Evolutionary conservation across 2,888 invertebrate genomes (phyloP).

Genomic region (Serrognathus titanus): DNA sequence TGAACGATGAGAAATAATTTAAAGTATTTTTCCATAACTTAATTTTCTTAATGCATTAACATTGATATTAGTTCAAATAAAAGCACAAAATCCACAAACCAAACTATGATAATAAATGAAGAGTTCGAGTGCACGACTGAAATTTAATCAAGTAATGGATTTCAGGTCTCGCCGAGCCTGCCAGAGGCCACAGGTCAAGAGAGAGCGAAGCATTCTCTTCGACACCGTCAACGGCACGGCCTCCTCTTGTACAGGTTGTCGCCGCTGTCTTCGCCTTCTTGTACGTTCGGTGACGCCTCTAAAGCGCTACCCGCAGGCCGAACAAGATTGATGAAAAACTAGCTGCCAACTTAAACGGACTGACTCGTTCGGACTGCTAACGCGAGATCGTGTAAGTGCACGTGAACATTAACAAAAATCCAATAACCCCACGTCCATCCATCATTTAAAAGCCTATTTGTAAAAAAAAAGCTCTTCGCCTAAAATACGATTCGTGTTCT

Average conservation of each 20-base stretch:
- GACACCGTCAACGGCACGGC: slow-evolving; percentile 9
- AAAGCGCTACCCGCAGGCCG: neutral
- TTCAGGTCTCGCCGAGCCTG: slow-evolving; percentile 47
- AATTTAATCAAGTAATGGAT: slow-evolving; percentile 20
- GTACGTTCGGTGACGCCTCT: slow-evolving; percentile 15
- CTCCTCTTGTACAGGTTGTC: slow-evolving; percentile 9
- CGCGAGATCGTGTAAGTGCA: slow-evolving; percentile 15
- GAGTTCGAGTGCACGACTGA: neutral
- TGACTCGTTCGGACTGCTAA: neutral
- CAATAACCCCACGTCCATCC: slow-evolving; percentile 28
- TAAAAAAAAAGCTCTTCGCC: neutral
- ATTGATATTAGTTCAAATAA: too few species aligned
- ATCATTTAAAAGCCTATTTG: slow-evolving; percentile 24
- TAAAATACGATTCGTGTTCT: slow-evolving; percentile 15
- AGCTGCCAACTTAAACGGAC: neutral
- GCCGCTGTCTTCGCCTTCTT: slow-evolving; percentile 6
- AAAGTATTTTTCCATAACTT: too few species aligned
- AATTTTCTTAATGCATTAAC: too few species aligned
- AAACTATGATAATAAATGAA: slow-evolving; percentile 2
- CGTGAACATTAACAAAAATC: slow-evolving; percentile 16
- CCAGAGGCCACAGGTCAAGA: slow-evolving; percentile 43
- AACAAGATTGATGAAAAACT: neutral
- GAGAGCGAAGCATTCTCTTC: slow-evolving; percentile 36
- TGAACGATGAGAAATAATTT: too few species aligned
- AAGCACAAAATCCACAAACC: too few species aligned